Evolutionary conservation across 2,797 vertebrate species (phyloP), one percentile per base, ranked within the genome.

Genomic region (Lagocephalus sceleratus): DNA sequence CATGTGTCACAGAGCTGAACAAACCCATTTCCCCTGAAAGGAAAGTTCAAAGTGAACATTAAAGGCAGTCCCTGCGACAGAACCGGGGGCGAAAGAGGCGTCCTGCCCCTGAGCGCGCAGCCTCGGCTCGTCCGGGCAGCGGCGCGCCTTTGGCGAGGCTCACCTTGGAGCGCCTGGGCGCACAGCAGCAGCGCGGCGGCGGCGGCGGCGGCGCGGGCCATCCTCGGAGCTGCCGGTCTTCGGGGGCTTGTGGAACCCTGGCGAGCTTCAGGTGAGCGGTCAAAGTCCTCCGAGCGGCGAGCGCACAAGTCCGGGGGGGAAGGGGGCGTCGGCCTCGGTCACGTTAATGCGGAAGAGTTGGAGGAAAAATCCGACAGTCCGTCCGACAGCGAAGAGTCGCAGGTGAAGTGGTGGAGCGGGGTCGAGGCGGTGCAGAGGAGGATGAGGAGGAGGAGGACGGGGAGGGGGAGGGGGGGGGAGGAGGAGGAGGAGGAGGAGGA

Each of bases 81-180:
- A 25, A 25, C 25, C 5, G 8, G 5, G 1, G 8, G 5, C 25
- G 8, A 25, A 29, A 29, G 11, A 11, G 26, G 26, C 26, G 7
- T 29, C 23, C 23, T 2, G 23, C 23, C 7, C 23, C 23, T 25
- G 7, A 25, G 7, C 23, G 4, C 23, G 23, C 7, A 4, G 4
- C 23, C 4, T 10, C 14, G 32, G 8, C 11, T 14, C 4, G 1
- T 35, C 32, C 32, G 32, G 26, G 11, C 26, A 11, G 7, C 1
- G 26, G 26, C 3, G 1, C 26, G 26, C 11, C 26, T 5, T 10
- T n/a, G 40, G 17, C n/a, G 6, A 15, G n/a, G 0, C 63, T 64
- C 73, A 84, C 83, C 83, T 75, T 59, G 48, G 12, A 76, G 54
- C 1, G 68, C 69, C 60, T 44, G 55, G 20, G 56, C 35, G 51